Conservation (phyloP, 1,140 invertebrate species). For the Steinernema feltiae region DNA sequence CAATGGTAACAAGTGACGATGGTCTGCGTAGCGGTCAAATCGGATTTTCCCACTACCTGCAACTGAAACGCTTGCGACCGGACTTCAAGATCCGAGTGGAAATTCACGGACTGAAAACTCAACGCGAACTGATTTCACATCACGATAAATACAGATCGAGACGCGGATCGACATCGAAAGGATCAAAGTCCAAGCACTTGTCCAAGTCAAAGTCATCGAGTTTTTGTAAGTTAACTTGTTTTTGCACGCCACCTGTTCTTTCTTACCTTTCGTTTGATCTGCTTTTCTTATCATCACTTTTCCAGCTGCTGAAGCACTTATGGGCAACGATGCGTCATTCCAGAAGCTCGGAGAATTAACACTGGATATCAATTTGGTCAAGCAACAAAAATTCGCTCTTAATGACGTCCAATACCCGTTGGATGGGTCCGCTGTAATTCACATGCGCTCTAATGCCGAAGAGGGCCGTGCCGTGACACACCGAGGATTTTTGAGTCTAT, state of each 20-base stretch:
- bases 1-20: not conserved
- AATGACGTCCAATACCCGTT: conserved; percentile 16
- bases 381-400: conserved; percentile 8
- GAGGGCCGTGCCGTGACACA: not conserved
- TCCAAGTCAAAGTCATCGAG: not conserved
- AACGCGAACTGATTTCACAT: not conserved
- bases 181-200: not conserved
- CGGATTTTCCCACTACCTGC: not conserved
- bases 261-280: conserved; percentile 13
- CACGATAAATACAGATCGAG: not conserved
- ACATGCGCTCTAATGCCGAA: conserved; percentile 14
- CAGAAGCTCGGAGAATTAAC: conserved; percentile 22
- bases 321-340: conserved; percentile 12
- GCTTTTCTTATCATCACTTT: conserved; percentile 65
- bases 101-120: not conserved
- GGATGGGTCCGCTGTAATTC: conserved; percentile 16
- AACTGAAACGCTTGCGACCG: not conserved
- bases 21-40: not conserved
- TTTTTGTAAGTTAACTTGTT: not conserved
- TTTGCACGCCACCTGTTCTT: not conserved
- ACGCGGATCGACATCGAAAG: too few relatives aligned
- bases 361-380: conserved; percentile 16
- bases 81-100: conserved; percentile 1
- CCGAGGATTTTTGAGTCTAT: conserved; percentile 23
- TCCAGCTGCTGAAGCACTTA: not conserved